A percentile compares a stretch with the other conserved stretches of the same genome.
Conservation (phyloP, 2,113 vertebrate genomes). For the Micronisus gabar region DNA sequence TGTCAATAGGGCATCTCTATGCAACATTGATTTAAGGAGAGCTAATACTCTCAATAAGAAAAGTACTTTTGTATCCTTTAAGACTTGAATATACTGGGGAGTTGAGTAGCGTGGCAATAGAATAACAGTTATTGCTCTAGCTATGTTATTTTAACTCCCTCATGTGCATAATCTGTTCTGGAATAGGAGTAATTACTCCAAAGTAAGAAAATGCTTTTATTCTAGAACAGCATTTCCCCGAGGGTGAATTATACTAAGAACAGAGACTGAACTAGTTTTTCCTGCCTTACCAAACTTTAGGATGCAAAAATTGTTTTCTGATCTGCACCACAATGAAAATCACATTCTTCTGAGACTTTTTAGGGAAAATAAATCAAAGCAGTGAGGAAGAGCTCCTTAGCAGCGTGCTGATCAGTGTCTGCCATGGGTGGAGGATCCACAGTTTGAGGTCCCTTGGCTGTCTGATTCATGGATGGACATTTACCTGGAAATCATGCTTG, state of each 20-base stretch:
- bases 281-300: background rate
- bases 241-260: constrained; percentile 9
- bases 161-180: constrained; percentile 29
- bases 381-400: background rate
- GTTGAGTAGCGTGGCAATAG: background rate
- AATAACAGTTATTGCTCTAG: constrained; percentile 5
- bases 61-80: background rate
- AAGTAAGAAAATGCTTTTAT: constrained; percentile 39
- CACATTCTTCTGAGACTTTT: background rate
- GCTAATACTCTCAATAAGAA: background rate
- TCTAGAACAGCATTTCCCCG: constrained; percentile 38
- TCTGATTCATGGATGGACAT: background rate
- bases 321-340: background rate
- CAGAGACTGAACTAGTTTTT: constrained; percentile 22
- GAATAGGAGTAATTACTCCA: constrained; percentile 48
- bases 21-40: background rate
- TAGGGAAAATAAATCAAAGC: background rate
- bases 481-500: background rate
- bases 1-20: background rate
- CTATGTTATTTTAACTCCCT: constrained; percentile 34
- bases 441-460: background rate
- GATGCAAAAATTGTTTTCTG: constrained; percentile 18
- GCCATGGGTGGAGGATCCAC: background rate
- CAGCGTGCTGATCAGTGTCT: background rate
- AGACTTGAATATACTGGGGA: background rate